phyloP scores from a whole-genome alignment of 2,113 vertebrate species.

The Platichthys flesus region DNA sequence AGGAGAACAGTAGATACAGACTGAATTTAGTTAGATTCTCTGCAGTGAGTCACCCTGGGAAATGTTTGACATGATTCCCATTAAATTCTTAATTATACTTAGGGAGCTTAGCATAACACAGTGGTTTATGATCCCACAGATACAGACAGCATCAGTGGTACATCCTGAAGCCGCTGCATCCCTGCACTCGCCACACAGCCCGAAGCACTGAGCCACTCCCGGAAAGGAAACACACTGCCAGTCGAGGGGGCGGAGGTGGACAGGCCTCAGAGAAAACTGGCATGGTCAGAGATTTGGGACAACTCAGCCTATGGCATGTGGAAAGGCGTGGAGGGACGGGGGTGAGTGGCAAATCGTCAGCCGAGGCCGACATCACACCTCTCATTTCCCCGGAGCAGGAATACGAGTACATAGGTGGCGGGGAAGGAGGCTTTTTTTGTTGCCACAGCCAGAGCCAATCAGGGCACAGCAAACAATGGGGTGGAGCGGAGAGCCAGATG shows the following conservation, averaged over 20 bases:
- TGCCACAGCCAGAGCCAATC: constrained; percentile 76
- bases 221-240: constrained; percentile 35
- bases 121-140: constrained; percentile 63
- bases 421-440: constrained; percentile 49
- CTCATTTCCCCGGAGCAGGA: constrained; percentile 57
- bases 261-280: constrained; percentile 40
- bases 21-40: constrained; percentile 42
- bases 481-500: constrained; percentile 50
- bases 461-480: constrained; percentile 68
- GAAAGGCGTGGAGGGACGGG: constrained; percentile 32
- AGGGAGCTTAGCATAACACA: constrained; percentile 75
- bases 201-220: constrained; percentile 48
- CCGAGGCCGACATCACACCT: constrained; percentile 48
- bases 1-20: constrained; percentile 32
- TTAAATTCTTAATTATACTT: constrained; percentile 82
- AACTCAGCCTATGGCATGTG: constrained; percentile 26
- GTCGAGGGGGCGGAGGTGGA: constrained; percentile 1
- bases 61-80: constrained; percentile 76
- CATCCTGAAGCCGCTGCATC: constrained; percentile 50
- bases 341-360: constrained; percentile 52
- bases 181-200: constrained; percentile 39
- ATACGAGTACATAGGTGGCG: constrained; percentile 51
- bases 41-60: constrained; percentile 67
- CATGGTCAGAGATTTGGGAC: constrained; percentile 43
- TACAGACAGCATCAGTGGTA: constrained; percentile 58